Evolutionary conservation across 1,140 invertebrate species (phyloP).

Genomic region (Scaptomyza graminum): DNA sequence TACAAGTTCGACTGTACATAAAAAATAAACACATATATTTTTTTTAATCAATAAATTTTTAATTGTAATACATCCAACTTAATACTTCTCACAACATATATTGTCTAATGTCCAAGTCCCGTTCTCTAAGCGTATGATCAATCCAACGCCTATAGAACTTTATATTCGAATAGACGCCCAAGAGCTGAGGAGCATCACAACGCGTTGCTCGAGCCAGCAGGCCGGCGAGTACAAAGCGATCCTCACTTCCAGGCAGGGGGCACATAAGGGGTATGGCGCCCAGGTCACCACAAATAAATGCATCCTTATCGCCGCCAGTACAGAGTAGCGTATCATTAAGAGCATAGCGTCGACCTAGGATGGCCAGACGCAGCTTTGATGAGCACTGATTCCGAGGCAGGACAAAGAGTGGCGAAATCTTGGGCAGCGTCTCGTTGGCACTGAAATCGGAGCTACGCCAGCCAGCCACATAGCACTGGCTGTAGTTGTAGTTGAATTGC

Average conservation of each 20-base stretch:
- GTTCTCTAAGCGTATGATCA: constrained; percentile 53
- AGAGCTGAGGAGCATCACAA: constrained; percentile 55
- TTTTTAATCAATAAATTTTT: too few species aligned
- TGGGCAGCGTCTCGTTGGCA: constrained; percentile 38
- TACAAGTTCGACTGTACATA: too few species aligned
- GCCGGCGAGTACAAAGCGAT: constrained; percentile 52
- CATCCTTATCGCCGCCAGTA: constrained; percentile 56
- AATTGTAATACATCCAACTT: too few species aligned
- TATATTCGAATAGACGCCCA: constrained; percentile 60
- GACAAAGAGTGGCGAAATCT: constrained; percentile 48
- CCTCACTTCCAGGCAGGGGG: constrained; percentile 37
- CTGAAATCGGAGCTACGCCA: constrained; percentile 50
- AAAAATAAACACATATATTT: too few species aligned
- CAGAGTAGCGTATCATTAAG: constrained; percentile 57
- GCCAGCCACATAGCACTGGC: constrained; percentile 61
- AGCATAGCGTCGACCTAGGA: constrained; percentile 47
- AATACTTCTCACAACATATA: constrained; percentile 46
- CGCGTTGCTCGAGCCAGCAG: constrained; percentile 47
- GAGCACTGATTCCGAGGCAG: constrained; percentile 60
- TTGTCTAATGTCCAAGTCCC: constrained; percentile 56
- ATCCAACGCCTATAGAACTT: constrained; percentile 60
- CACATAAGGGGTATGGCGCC: constrained; percentile 61
- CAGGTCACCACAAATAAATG: constrained; percentile 53
- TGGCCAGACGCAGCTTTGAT: constrained; percentile 49
- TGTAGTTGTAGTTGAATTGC: constrained; percentile 48